These are phyloP conservation scores for Gnatocerus cornutus DNA, from an alignment of 2,888 invertebrate species.

Conservation along the genomic window DNA sequence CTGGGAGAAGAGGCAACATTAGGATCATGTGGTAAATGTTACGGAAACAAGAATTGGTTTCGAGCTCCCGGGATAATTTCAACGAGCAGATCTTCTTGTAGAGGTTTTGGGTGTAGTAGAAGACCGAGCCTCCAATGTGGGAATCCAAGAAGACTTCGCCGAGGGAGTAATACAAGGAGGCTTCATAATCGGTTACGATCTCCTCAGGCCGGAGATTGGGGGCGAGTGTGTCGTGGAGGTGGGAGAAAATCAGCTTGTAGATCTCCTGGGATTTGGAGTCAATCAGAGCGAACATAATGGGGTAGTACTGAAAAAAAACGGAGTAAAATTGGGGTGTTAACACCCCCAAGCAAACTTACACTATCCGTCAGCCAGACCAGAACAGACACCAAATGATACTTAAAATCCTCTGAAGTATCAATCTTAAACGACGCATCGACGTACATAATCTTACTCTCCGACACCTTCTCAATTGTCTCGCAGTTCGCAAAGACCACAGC, in stretches of 20 bases:
- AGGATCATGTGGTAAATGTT: slow-evolving; percentile 68
- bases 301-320: slow-evolving; percentile 64
- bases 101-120: slow-evolving; percentile 67
- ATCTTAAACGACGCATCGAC: slow-evolving; percentile 68
- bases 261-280: slow-evolving; percentile 64
- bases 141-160: slow-evolving; percentile 66
- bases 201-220: slow-evolving; percentile 65
- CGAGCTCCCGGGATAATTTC: slow-evolving; percentile 64
- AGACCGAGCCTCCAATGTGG: slow-evolving; percentile 67
- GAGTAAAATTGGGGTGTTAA: slow-evolving; percentile 6
- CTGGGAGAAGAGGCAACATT: slow-evolving; percentile 68
- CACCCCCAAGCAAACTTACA: slow-evolving; percentile 60
- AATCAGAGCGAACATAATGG: slow-evolving; percentile 65
- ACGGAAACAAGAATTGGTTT: slow-evolving; percentile 65
- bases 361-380: slow-evolving; percentile 66
- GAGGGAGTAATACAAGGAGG: slow-evolving; percentile 66
- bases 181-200: slow-evolving; percentile 68
- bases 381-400: slow-evolving; percentile 66
- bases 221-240: slow-evolving; percentile 62
- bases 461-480: slow-evolving; percentile 60
- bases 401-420: slow-evolving; percentile 63
- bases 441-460: slow-evolving; percentile 65
- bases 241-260: slow-evolving; percentile 64
- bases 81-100: slow-evolving; percentile 67
- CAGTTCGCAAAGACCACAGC: slow-evolving; percentile 66